These are phyloP conservation scores for Aricia agestis DNA, from an alignment of 1,140 invertebrate genomes.

Conservation along the genomic window DNA sequence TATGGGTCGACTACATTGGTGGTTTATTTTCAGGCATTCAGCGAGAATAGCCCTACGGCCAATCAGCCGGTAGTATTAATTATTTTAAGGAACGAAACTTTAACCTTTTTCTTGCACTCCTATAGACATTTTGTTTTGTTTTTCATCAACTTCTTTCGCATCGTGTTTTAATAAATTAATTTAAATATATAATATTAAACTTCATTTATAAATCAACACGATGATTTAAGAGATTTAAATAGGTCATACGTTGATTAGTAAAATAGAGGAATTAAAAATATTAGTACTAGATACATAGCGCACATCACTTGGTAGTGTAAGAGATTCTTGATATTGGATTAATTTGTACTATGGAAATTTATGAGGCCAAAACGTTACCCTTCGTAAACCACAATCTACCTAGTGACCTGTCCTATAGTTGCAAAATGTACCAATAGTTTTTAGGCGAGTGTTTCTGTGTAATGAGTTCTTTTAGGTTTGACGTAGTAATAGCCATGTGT, in stretches of 20 bases:
- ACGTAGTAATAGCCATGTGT: conserved; percentile 54
- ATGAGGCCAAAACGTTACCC: conserved; percentile 44
- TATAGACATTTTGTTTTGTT: conserved; percentile 59
- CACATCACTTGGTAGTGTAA: conserved; percentile 52
- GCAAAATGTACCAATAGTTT: conserved; percentile 63
- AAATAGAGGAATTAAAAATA: conserved; percentile 17
- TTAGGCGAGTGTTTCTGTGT: conserved; percentile 47
- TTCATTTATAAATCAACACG: conserved; percentile 31
- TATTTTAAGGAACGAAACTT: conserved; percentile 72
- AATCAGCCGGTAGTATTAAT: conserved; percentile 80
- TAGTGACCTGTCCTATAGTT: conserved; percentile 73
- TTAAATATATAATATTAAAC: conserved; percentile 33
- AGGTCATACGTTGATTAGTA: conserved; percentile 18
- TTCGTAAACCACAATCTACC: conserved; percentile 54
- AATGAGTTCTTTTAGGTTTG: conserved; percentile 42
- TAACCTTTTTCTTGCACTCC: conserved; percentile 71
- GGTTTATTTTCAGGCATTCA: conserved; percentile 80
- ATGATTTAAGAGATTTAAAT: conserved; percentile 24
- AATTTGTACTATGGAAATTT: conserved; percentile 15
- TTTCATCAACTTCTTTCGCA: conserved; percentile 66
- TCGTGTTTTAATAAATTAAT: conserved; percentile 60
- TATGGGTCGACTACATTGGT: conserved; percentile 72
- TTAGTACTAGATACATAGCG: conserved; percentile 36
- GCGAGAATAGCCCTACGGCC: conserved; percentile 81
- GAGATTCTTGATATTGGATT: not conserved